Base-by-base conservation (phyloP, 2,888 invertebrate species). In the Diarsia mendica region DNA sequence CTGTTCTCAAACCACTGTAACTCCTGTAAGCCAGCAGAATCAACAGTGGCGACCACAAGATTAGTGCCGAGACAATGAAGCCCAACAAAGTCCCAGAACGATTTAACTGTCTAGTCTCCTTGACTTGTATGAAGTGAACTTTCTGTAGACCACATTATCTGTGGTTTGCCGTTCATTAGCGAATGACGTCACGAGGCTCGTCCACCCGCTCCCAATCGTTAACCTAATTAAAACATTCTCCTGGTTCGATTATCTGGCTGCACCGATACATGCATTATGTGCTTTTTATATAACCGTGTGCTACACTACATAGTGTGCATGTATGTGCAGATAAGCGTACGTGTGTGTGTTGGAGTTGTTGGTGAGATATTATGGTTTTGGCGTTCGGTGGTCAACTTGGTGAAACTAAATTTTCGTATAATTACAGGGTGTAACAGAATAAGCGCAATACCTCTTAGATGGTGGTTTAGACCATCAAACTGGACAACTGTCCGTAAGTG, bases 211-310 rank as follows among this genome's bases (percentile, higher is more conserved):
- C 65, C 70, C 90, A 91, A 89, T 90, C 92, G 91, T 91, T 92
- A 92, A 89, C 92, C 93, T 92, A 94, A 95, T 95, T 95, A 94
- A 94, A 94, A 94, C 92, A 94, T 94, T 94, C 94, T 89, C 87
- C 83, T 66, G 77, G 85, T 70, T 83, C 81, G 88, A 88, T 87
- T 88, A 87, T 87, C 88, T 83, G 79, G 70, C 74, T 85, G 53
- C 70, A 82, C 82, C 90, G 83, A 83, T 80, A 85, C 89, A 77
- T 72, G 82, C 67, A 77, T 72, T 72, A 77, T 79, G 69, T 66
- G 65, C 46, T 77, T 86, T 85, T 81, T 80, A 64, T 73, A 46
- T 55, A 58, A 67, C 28, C 33, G 0, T 53, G 33, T 53, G 20
- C 20, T 68, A 64, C 33, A 58, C 20, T 68, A 64, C 33, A 58